Percentiles rank a stretch among this genome's conserved stretches.
Evolutionary conservation across 2,113 vertebrate species (phyloP).

Genomic region (Nasalis larvatus): DNA sequence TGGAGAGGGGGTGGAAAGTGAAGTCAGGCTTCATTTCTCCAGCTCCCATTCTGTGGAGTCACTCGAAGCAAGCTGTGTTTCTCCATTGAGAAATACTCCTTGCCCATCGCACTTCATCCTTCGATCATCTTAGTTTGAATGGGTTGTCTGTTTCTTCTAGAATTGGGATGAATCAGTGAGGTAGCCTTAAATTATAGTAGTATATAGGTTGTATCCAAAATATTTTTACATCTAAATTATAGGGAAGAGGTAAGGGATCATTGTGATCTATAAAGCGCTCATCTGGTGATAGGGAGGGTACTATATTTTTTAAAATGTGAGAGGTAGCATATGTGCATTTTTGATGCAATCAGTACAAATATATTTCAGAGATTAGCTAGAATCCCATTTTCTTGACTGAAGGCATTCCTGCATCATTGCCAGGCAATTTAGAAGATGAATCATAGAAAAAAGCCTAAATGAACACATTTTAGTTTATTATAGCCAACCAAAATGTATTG

Average conservation of each 20-base stretch:
- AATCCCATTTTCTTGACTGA: neutral
- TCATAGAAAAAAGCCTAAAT: neutral
- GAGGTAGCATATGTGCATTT: neutral
- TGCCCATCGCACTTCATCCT: neutral
- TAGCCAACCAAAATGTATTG: neutral
- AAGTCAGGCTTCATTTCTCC: neutral
- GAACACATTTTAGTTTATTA: neutral
- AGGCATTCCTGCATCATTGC: neutral
- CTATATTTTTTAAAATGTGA: neutral
- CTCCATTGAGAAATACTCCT: neutral
- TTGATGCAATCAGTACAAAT: neutral
- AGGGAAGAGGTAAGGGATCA: neutral
- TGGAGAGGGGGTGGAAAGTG: too few species aligned
- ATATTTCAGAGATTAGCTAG: neutral
- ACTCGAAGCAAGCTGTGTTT: neutral
- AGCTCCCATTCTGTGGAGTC: neutral
- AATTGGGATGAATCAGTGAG: neutral
- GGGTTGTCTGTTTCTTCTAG: neutral
- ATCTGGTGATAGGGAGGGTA: neutral
- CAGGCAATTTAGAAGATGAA: neutral
- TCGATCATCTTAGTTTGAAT: neutral
- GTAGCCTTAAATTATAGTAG: neutral
- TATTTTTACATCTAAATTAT: neutral
- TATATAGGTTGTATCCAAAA: neutral
- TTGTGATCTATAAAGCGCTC: neutral